A percentile compares a stretch with the other conserved stretches of the same genome.
phyloP scores from a whole-genome alignment of 2,797 vertebrate species.

The Chanos chanos region DNA sequence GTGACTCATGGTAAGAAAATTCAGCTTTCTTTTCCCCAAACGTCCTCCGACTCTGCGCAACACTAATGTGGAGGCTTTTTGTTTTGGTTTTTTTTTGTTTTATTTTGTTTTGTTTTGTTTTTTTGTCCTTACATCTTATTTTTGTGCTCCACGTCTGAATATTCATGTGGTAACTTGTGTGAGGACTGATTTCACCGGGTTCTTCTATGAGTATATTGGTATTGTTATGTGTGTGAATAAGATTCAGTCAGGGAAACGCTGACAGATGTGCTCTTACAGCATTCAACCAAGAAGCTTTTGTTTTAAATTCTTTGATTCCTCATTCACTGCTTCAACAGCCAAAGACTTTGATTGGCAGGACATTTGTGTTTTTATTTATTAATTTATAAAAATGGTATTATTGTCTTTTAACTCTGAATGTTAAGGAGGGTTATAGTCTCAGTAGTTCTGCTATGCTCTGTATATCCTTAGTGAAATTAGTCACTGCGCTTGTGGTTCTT shows the following conservation, averaged over 20 bases:
- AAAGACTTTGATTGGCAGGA: conserved; percentile 71
- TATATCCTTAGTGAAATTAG: conserved; percentile 52
- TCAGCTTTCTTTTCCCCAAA: too few relatives aligned
- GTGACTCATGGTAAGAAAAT: too few relatives aligned
- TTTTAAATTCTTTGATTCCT: conserved; percentile 72
- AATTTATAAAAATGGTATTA: conserved; percentile 56
- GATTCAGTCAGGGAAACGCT: conserved; percentile 58
- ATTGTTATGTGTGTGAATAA: conserved; percentile 70
- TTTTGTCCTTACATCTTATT: conserved; percentile 48
- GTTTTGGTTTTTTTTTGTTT: too few relatives aligned
- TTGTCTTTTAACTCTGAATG: conserved; percentile 72
- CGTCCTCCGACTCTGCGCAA: too few relatives aligned
- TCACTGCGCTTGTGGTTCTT: conserved; percentile 27
- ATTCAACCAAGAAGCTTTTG: conserved; percentile 63
- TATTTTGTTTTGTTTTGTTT: too few relatives aligned
- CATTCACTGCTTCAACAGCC: conserved; percentile 63
- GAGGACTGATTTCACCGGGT: conserved; percentile 59
- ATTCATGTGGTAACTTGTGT: conserved; percentile 64
- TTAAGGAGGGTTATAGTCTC: conserved; percentile 70
- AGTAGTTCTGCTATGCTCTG: conserved; percentile 61
- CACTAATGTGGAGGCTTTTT: too few relatives aligned
- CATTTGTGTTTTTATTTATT: conserved; percentile 52
- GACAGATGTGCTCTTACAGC: conserved; percentile 53
- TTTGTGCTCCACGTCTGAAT: conserved; percentile 51
- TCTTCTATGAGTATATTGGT: conserved; percentile 62